phyloP scores from a whole-genome alignment of 2,113 vertebrate genomes.

The Perca schrenkii region DNA sequence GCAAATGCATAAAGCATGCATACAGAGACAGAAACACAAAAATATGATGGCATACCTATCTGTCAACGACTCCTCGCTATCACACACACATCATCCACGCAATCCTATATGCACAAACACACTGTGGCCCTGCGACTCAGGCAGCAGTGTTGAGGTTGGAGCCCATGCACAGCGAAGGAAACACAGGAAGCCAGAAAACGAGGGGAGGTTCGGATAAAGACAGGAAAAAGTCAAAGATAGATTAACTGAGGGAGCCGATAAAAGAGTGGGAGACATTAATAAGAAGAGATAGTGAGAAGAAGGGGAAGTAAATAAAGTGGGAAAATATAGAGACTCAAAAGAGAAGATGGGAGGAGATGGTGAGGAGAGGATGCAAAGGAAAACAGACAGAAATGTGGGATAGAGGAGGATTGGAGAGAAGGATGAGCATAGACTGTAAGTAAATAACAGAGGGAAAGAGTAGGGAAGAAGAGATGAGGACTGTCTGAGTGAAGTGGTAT shows the following conservation, averaged over 20 bases:
- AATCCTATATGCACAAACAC: background rate
- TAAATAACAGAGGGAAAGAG: background rate
- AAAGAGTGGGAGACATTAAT: conserved; percentile 23
- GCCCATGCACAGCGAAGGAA: conserved; percentile 15
- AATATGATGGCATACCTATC: background rate
- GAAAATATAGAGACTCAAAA: background rate
- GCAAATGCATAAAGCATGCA: conserved; percentile 20
- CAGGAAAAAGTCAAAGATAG: conserved; percentile 25
- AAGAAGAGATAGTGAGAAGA: conserved; percentile 27
- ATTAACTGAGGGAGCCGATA: conserved; percentile 13
- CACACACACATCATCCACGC: background rate
- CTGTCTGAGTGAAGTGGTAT: background rate
- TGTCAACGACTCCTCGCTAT: background rate
- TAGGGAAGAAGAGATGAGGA: background rate
- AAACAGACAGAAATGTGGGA: background rate
- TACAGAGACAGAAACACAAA: background rate
- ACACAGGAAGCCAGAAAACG: background rate
- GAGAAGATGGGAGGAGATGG: background rate
- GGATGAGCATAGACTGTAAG: background rate
- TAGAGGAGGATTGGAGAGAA: background rate
- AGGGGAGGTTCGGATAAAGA: conserved; percentile 28
- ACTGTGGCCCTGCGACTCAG: conserved; percentile 8
- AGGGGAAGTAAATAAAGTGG: conserved; percentile 16
- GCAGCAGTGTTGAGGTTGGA: conserved; percentile 10
- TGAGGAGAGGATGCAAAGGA: background rate